Evolutionary conservation across 1,140 invertebrate species (phyloP), one percentile per base, ranked within the genome.

Genomic region (Notospermus geniculatus): DNA sequence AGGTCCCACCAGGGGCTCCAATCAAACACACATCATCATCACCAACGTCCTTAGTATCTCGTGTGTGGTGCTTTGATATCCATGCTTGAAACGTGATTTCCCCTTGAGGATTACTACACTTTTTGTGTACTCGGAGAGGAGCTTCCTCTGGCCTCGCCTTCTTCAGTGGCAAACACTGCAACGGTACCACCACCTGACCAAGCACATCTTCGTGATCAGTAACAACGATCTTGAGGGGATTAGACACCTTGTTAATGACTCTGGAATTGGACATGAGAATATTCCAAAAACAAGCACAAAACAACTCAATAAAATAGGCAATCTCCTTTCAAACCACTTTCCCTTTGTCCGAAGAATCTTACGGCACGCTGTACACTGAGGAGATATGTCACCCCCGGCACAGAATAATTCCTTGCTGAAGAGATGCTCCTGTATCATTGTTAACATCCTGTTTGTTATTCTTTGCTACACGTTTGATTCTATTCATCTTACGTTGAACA

Each of bases 201-300:
- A 79, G 59, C 17, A 78, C 62, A 60, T 78, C 75, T 39, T 78
- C 76, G 55, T 76, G 77, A 46, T 79, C 77, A 19, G 73, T 79
- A 2, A 78, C 71, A 52, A 71, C 73, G 55, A 79, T 74, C 64
- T 75, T 78, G 4, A 74, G 68, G 54, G 74, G 67, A 57, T 77
- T 71, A 28, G 68, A 56, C 9, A 63, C 30, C 54, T 71, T 71
- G 19, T 60, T 36, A 0, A 76, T 69, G 54, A 67, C 60, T 2
- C 75, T 79, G 62, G 53, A 67, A 71, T 57, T 43, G 61, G 54
- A 54, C 63, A 36, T 27, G 17, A 19, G 13, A 59, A 36, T 4
- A 7, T 36, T 36, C 32, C n/a, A n/a, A n/a, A 43, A 43, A 43
- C 19, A 13, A 43, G 11, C 11, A 43, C 19, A 11, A 43, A 43